Conservation (phyloP, 2,888 invertebrate species). For the Metellina segmentata region DNA sequence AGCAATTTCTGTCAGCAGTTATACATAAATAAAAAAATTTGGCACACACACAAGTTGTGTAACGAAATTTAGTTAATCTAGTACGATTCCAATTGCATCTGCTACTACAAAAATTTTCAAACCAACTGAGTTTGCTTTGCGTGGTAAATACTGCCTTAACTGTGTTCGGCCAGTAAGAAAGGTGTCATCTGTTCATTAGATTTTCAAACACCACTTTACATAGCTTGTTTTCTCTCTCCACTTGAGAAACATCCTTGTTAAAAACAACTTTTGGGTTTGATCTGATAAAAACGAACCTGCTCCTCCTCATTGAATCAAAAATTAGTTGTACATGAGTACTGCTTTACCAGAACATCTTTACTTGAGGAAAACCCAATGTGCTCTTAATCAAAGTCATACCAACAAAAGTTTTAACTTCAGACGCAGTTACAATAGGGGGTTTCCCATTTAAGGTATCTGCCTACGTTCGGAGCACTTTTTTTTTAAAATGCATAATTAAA, state of each 20-base stretch:
- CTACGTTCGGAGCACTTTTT: too few species aligned
- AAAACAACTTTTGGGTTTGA: neutral
- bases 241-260: neutral
- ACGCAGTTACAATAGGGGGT: too few species aligned
- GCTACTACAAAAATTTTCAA: slow-evolving; percentile 35
- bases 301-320: neutral
- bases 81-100: neutral
- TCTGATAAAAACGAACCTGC: neutral
- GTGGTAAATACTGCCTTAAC: slow-evolving; percentile 19
- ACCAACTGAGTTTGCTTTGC: slow-evolving; percentile 22
- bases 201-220: neutral
- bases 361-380: too few species aligned
- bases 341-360: slow-evolving; percentile 4
- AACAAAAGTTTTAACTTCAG: too few species aligned
- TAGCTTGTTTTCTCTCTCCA: slow-evolving; percentile 10
- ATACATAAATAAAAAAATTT: too few species aligned
- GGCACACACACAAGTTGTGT: too few species aligned
- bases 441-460: too few species aligned
- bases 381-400: too few species aligned
- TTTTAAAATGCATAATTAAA: too few species aligned
- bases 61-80: too few species aligned
- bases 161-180: neutral
- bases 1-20: too few species aligned
- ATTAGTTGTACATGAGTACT: neutral
- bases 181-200: slow-evolving; percentile 21